phyloP scores from a whole-genome alignment of 2,888 invertebrate species.

The Graphium colonna region DNA sequence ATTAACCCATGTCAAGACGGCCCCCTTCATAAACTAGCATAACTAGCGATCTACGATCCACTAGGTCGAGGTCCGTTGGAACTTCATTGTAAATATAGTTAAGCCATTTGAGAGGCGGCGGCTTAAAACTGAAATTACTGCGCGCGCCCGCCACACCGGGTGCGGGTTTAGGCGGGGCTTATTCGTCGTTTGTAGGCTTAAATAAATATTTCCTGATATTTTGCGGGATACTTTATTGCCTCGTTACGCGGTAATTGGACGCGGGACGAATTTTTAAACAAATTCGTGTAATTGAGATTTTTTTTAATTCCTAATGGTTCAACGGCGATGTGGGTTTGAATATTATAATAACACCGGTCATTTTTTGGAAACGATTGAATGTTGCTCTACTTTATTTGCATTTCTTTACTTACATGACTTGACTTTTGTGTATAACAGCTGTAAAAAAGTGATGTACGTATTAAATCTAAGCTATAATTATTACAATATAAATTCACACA shows the following conservation, averaged over 20 bases:
- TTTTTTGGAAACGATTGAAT: too few relatives aligned
- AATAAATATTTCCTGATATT: constrained; percentile 11
- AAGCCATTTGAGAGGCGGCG: constrained; percentile 31
- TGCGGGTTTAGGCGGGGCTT: not conserved
- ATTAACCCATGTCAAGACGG: not conserved
- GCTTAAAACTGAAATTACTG: constrained; percentile 40
- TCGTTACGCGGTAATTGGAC: not conserved
- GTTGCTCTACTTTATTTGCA: too few relatives aligned
- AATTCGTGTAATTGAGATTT: too few relatives aligned
- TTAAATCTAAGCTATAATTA: too few relatives aligned
- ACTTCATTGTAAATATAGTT: constrained; percentile 39
- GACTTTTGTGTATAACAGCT: too few relatives aligned
- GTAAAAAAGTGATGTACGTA: too few relatives aligned
- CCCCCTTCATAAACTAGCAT: constrained; percentile 16
- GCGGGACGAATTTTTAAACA: not conserved
- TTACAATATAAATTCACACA: too few relatives aligned
- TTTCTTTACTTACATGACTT: too few relatives aligned
- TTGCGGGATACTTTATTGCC: constrained; percentile 2
- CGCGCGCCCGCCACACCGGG: constrained; percentile 26
- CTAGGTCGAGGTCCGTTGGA: constrained; percentile 23
- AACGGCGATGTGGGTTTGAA: too few relatives aligned
- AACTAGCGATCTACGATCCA: constrained; percentile 23
- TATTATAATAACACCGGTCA: too few relatives aligned
- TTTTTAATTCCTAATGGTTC: not conserved
- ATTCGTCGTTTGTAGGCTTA: not conserved